phyloP scores from a whole-genome alignment of 2,797 vertebrate species.

The Gastrophryne carolinensis region DNA sequence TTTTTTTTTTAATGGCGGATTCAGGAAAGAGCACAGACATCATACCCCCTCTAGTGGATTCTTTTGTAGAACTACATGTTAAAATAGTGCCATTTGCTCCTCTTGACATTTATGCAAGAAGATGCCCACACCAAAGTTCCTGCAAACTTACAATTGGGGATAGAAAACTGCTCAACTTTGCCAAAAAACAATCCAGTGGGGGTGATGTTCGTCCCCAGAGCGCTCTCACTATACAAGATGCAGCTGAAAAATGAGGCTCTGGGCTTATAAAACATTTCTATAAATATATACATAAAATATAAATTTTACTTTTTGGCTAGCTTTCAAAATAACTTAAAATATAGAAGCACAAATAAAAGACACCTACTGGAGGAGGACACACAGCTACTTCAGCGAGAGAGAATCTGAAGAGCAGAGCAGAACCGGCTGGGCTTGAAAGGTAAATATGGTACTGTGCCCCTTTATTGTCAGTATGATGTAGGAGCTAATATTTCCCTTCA shows the following conservation, averaged over 20 bases:
- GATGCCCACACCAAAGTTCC: too few species aligned
- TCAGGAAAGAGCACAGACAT: too few species aligned
- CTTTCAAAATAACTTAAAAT: conserved; percentile 46
- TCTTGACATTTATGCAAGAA: too few species aligned
- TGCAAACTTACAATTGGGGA: too few species aligned
- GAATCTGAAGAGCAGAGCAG: neutral
- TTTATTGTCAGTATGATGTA: too few species aligned
- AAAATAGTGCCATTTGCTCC: too few species aligned
- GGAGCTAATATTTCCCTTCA: too few species aligned
- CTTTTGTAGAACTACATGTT: too few species aligned
- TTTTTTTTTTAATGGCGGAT: too few species aligned
- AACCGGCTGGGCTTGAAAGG: neutral
- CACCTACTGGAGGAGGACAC: neutral
- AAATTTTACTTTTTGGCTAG: conserved; percentile 27
- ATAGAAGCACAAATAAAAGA: conserved; percentile 16
- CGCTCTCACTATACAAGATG: neutral
- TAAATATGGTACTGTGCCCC: neutral
- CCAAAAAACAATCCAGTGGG: too few species aligned
- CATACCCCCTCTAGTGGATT: too few species aligned
- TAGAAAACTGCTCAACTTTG: too few species aligned
- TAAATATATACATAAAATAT: conserved; percentile 47
- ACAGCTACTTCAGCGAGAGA: neutral
- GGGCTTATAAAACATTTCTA: conserved; percentile 17
- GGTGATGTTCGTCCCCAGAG: neutral
- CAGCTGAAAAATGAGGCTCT: neutral